Conservation (phyloP, 2,888 invertebrate genomes). For the Lissonota sp. region DNA sequence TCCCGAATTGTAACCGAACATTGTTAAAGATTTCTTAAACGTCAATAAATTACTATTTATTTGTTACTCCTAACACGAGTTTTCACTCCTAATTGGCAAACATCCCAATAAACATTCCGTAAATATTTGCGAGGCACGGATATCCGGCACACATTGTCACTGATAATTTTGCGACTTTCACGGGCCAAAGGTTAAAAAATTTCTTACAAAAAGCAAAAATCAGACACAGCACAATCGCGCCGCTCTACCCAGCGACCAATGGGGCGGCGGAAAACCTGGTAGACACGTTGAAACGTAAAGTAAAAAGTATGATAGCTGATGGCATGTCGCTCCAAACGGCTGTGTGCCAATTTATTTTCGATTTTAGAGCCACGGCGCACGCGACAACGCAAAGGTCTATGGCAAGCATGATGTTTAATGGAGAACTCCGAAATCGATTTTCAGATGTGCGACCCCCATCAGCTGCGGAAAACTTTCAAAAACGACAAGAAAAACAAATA, state of each 20-base stretch:
- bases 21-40: no score
- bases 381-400: not conserved
- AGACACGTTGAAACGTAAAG: conserved; percentile 3
- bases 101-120: no score
- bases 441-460: no score
- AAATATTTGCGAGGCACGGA: conserved; percentile 67
- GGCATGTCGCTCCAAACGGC: not conserved
- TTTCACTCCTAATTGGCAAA: no score
- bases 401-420: not conserved
- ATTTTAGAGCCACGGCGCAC: not conserved
- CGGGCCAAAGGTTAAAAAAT: conserved; percentile 22
- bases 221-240: not conserved
- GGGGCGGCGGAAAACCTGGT: not conserved
- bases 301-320: conserved; percentile 3
- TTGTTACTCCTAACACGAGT: no score
- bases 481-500: no score
- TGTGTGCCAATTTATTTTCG: not conserved
- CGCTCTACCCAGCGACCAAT: not conserved
- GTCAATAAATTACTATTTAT: no score
- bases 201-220: not conserved
- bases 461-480: no score
- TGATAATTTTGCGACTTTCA: conserved; percentile 69
- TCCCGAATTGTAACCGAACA: no score
- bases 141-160: conserved; percentile 49
- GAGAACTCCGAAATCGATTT: conserved; percentile 3